Evolutionary conservation across 2,113 vertebrate species (phyloP), one percentile per base, ranked within the genome.

Genomic region (Passer domesticus): DNA sequence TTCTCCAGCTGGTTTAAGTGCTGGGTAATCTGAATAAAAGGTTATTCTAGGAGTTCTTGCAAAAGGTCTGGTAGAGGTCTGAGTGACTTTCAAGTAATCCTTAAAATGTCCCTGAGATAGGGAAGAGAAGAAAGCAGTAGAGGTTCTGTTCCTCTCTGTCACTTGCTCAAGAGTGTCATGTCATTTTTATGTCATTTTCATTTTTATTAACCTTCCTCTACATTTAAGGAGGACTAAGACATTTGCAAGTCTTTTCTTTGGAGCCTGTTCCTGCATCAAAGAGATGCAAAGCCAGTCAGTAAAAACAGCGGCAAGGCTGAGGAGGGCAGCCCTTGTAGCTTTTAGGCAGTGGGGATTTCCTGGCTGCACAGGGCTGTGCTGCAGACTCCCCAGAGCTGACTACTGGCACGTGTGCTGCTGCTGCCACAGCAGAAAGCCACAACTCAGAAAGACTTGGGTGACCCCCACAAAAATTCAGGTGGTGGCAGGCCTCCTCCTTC

Each of bases 311-410:
- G 50, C 0, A 1, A 46, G 73, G 55, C 70, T 52, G n/a, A 7
- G 0, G 0, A 27, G 41, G 43, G 5, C 13, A 87, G 77, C 13
- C 64, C 53, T n/a, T 11, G 10, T 2, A 2, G 9, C 28, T 46
- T 79, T 37, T 1, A 64, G 35, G 17, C 1, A 3, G 22, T 6
- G 85, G 90, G 90, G 82, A 53, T 43, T 93, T 92, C 75, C 85
- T 62, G 2, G 28, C 25, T 0, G 0, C 70, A 49, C 35, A 25
- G n/a, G 25, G 33, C 53, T 2, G 0, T 0, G 1, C 25, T 55
- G 72, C 95, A 46, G 4, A 6, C 37, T 25, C 43, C 23, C 31
- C 1, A 0, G 23, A 50, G 80, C 49, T 66, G 31, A 11, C 66
- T 49, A 15, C 67, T 28, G 20, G 24, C 70, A 90, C 2, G 0